Base-by-base conservation (phyloP, 1,140 invertebrate species). In the Pararge aegeria region DNA sequence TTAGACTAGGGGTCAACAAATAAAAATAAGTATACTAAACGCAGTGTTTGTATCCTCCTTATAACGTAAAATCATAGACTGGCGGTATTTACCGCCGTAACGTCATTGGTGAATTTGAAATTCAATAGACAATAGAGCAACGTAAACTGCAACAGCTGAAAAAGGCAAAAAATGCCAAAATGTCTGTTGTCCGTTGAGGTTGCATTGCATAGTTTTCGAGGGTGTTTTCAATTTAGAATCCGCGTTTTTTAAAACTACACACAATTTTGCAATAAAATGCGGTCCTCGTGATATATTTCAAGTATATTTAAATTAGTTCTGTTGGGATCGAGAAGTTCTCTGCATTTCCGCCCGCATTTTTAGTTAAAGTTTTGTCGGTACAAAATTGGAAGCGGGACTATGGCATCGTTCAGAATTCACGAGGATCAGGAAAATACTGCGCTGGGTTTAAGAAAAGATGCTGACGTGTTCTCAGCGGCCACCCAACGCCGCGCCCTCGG, bases 321-420 rank as follows among this genome's bases (percentile, higher is more conserved):
- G 42, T 52, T 57, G 60, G 66, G 62, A 61, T 52, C 55, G 61
- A 68, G 62, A 61, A 61, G 70, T 75, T 65, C 62, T 59, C 64
- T 72, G 66, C 70, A 61, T 66, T 73, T 49, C 60, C 60, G 61
- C 58, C 61, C 53, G 55, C 67, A 61, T 70, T 67, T 55, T 56
- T 54, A 52, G 59, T 60, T 54, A 64, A 70, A 58, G 53, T 75
- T 58, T 59, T 64, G 65, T 73, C 67, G 66, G 69, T 76, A 49
- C 46, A 79, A 61, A 81, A 79, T 82, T 79, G 74, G 73, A 85
- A 80, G 68, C 71, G 64, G 64, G 54, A 68, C 77, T 82, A 94
- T 94, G 93, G 93, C 93, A 79, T 91, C 93, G 70, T 92, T 94
- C 74, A 89, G 91, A 79, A 92, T 94, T 68, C 92, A 93, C 78